A percentile compares a stretch with the other conserved stretches of the same genome.
phyloP scores from a whole-genome alignment of 1,140 invertebrate genomes.

The Drosophila nikananu region DNA sequence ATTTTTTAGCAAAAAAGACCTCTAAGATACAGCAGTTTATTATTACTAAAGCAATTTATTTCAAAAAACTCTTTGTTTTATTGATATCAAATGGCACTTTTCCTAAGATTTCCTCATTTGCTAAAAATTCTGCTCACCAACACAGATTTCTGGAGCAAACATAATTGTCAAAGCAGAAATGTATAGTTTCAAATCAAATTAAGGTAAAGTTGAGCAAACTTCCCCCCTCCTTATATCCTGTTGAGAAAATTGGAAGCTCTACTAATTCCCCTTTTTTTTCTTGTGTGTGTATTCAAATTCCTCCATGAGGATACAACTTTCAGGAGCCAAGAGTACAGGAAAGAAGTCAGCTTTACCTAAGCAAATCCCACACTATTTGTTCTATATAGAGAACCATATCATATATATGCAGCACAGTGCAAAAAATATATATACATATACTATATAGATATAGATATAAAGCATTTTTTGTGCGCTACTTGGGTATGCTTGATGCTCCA shows the following conservation, averaged over 20 bases:
- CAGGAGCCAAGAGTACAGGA: not conserved
- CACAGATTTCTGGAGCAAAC: not conserved
- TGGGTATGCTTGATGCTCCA: slow-evolving; percentile 18
- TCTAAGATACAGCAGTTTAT: not conserved
- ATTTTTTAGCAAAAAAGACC: not conserved
- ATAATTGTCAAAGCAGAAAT: not conserved
- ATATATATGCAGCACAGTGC: not conserved
- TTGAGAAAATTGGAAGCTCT: slow-evolving; percentile 18
- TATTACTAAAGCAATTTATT: too few species aligned
- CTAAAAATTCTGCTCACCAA: not conserved
- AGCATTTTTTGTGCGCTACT: slow-evolving; percentile 29
- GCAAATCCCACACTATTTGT: slow-evolving; percentile 37
- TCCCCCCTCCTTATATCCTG: slow-evolving; percentile 2
- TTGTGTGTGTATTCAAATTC: slow-evolving; percentile 12
- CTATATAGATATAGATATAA: slow-evolving; percentile 36
- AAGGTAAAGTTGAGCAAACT: slow-evolving; percentile 19
- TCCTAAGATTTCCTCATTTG: not conserved
- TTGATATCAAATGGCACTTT: too few species aligned
- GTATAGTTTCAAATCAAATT: slow-evolving; percentile 6
- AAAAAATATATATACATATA: not conserved
- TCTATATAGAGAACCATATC: not conserved
- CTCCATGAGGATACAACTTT: slow-evolving; percentile 16
- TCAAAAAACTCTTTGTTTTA: too few species aligned
- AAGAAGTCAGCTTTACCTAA: slow-evolving; percentile 1
- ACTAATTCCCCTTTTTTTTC: slow-evolving; percentile 4